Percentiles rank a stretch among this genome's conserved stretches.
Evolutionary conservation across 2,797 vertebrate species (phyloP).

Genomic region (Atherinosoma microstoma): DNA sequence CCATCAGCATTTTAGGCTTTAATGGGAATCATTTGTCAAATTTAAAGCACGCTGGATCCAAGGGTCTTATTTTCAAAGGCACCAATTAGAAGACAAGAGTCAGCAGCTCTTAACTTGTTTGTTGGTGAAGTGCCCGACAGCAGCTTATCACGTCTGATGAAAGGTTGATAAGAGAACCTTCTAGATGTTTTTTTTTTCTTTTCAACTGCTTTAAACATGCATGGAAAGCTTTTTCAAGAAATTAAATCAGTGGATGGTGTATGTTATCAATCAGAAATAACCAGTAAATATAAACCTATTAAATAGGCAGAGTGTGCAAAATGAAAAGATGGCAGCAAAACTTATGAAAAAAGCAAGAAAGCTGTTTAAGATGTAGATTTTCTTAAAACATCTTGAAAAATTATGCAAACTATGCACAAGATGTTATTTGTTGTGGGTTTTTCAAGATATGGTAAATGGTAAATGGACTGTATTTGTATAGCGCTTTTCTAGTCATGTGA

Average conservation of each 20-base stretch:
- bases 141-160: constrained; percentile 44
- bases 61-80: constrained; percentile 43
- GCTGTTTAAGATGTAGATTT: neutral
- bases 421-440: neutral
- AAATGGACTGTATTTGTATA: too few species aligned
- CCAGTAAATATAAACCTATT: neutral
- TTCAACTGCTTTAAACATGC: neutral
- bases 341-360: neutral
- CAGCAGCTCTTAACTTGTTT: constrained; percentile 35
- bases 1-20: constrained; percentile 2
- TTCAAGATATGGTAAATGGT: too few species aligned
- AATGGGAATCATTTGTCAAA: constrained; percentile 16
- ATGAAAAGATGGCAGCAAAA: too few species aligned
- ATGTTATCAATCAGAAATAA: neutral
- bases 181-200: neutral
- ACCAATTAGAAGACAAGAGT: constrained; percentile 35
- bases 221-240: neutral
- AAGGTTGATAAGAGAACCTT: neutral
- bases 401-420: neutral
- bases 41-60: constrained; percentile 28
- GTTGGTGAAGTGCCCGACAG: constrained; percentile 26
- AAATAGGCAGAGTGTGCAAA: too few species aligned
- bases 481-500: too few species aligned
- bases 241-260: neutral
- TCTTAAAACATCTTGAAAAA: neutral